Conservation (phyloP, 1,140 invertebrate species). For the Mactra quadrangularis region DNA sequence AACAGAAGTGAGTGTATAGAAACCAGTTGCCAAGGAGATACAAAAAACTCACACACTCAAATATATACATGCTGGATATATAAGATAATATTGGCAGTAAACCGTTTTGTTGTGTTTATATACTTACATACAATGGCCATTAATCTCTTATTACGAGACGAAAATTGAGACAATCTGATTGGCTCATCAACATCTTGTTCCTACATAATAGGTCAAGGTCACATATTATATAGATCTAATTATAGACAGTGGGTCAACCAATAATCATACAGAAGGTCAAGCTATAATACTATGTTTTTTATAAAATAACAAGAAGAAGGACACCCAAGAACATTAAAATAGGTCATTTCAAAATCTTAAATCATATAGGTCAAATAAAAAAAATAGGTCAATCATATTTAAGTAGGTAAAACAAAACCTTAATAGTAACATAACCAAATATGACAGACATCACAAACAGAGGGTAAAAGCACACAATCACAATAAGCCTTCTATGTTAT, state of each 20-base stretch:
- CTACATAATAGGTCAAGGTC: constrained; percentile 46
- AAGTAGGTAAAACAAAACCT: no score
- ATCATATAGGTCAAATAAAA: no score
- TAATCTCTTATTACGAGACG: constrained; percentile 56
- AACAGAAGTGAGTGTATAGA: no score
- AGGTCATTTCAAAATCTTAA: no score
- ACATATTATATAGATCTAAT: neutral
- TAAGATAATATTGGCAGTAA: neutral
- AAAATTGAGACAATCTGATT: constrained; percentile 59
- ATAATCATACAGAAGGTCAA: neutral
- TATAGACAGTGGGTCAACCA: constrained; percentile 1
- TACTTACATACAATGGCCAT: constrained; percentile 60
- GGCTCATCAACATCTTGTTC: constrained; percentile 42
- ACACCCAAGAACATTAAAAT: no score
- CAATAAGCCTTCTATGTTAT: constrained; percentile 33
- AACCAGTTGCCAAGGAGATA: no score
- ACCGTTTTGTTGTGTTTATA: neutral
- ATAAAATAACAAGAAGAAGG: no score
- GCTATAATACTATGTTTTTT: no score
- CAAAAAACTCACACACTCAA: no score
- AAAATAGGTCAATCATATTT: no score
- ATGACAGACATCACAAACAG: neutral
- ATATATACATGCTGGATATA: no score
- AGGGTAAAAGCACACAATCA: constrained; percentile 5
- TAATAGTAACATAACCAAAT: no score